These are phyloP conservation scores for Byasa hedistus DNA, from an alignment of 2,888 invertebrate species.

Conservation along the genomic window DNA sequence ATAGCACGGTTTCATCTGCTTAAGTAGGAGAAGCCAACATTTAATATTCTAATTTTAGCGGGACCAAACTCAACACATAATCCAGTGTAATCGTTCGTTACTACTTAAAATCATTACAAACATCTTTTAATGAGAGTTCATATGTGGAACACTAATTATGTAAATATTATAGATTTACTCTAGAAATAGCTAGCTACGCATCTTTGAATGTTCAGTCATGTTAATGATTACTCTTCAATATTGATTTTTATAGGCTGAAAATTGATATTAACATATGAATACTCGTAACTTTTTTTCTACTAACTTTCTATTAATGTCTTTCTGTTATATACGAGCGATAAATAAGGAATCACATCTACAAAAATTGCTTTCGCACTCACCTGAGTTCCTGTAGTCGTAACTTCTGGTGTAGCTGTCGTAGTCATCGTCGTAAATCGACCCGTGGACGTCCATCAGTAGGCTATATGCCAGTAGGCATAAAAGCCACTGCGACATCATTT, in stretches of 20 bases:
- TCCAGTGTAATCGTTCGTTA: neutral
- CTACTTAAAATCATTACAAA: neutral
- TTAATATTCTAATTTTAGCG: neutral
- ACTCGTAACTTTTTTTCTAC: no score
- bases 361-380: conserved; percentile 45
- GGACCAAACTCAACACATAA: neutral
- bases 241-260: no score
- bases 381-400: conserved; percentile 67
- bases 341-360: neutral
- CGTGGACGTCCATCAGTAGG: conserved; percentile 50
- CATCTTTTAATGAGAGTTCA: neutral
- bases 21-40: no score
- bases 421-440: conserved; percentile 69
- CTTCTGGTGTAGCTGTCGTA: conserved; percentile 69
- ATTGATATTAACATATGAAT: no score
- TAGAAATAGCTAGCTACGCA: no score
- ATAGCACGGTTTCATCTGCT: neutral
- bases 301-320: no score
- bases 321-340: neutral
- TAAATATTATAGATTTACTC: neutral
- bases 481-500: conserved; percentile 56
- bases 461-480: conserved; percentile 52
- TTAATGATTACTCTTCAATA: no score
- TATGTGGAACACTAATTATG: neutral
- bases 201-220: no score